Evolutionary conservation across 1,140 invertebrate genomes (phyloP), one percentile per base, ranked within the genome.

Genomic region (Centruroides vittatus): DNA sequence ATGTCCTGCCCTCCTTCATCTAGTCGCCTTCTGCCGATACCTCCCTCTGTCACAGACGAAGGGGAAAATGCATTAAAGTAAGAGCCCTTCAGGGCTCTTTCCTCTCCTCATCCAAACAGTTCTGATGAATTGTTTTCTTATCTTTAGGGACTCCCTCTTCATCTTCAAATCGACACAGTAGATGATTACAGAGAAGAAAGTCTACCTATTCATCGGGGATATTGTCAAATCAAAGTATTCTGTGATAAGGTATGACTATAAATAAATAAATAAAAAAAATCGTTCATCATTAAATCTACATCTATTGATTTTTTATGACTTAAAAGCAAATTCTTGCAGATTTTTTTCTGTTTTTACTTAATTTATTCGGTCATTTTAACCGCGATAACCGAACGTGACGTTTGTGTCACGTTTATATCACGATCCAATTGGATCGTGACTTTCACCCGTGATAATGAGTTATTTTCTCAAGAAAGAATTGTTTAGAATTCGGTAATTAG

Each of bases 141-240:
- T 57, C 36, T 63, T 47, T 77, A 89, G 86, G 96, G 96, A 60
- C 79, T 99, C 65, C 95, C 96, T 34, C 78, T 99, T 55, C 95
- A 99, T 74, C 81, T 99, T 67, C 96, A 99, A 81, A 92, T 99
- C 67, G 96, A 99, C 77, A 98, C 96, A 12, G 98, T 94, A 73
- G 96, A 98, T 76, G 93, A 97, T 72, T 88, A 87, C 35, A 81
- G 90, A 67, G 90, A 94, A 23, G 83, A 87, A 51, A 70, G 72
- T 13, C 83, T 84, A 63, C 84, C 93, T 55, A 85, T 84, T 68
- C 93, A 98, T 76, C 83, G 95, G 72, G 94, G 88, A 66, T 99
- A 98, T 77, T 96, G 92, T 78, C 96, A 99, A 84, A 96, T 99
- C 70, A 99, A 99, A 85, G 93, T 98, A 49, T 98, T 98, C 80